phyloP scores from a whole-genome alignment of 2,888 invertebrate species.

The Troides oblongomaculatus region DNA sequence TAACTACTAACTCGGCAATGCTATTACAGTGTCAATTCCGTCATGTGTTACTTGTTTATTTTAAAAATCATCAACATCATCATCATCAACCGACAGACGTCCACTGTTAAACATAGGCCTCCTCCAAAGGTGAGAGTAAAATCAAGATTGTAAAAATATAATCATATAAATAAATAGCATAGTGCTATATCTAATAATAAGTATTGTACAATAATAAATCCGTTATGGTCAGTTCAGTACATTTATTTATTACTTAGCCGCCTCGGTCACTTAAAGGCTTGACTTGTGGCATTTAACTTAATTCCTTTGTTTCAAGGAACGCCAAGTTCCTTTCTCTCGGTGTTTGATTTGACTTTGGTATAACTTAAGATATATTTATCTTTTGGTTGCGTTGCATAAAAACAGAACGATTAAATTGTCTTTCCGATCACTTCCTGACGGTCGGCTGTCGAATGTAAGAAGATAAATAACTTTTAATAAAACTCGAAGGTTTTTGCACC shows the following conservation, averaged over 20 bases:
- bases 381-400: neutral
- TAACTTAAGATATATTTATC: conserved; percentile 19
- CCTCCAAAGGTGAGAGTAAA: no score
- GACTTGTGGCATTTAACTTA: conserved; percentile 20
- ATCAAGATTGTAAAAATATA: neutral
- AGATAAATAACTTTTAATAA: conserved; percentile 13
- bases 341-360: conserved; percentile 19
- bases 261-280: conserved; percentile 10
- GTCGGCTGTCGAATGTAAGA: conserved; percentile 11
- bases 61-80: no score
- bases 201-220: conserved; percentile 1
- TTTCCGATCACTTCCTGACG: conserved; percentile 5
- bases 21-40: no score
- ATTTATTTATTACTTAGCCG: conserved; percentile 21
- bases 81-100: no score
- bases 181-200: neutral
- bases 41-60: no score
- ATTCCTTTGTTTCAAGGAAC: conserved; percentile 27
- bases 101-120: no score
- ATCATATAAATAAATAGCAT: neutral
- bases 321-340: conserved; percentile 28
- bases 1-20: no score
- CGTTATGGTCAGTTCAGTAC: neutral
- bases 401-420: neutral
- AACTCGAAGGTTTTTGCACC: conserved; percentile 34